Percentiles rank a stretch among this genome's conserved stretches.
Evolutionary conservation across 2,113 vertebrate species (phyloP).

Genomic region (Corythaeola cristata): DNA sequence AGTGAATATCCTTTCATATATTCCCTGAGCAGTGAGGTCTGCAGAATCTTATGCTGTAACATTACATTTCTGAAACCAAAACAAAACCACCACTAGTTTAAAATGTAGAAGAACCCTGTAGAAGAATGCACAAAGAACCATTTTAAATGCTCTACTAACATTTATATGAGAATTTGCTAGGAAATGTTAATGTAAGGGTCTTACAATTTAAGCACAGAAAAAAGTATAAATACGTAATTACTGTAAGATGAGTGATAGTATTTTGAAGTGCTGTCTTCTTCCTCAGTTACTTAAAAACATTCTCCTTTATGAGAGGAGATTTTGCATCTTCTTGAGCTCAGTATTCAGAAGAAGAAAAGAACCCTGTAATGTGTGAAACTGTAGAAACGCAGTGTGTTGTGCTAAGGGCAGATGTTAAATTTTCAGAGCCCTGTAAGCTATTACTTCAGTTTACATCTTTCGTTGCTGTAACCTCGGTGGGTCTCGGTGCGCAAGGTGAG

Average conservation of each 20-base stretch:
- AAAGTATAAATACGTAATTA: background rate
- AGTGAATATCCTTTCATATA: background rate
- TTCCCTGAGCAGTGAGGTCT: background rate
- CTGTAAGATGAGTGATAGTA: background rate
- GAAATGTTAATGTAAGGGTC: background rate
- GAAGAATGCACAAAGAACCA: background rate
- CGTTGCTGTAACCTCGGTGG: background rate
- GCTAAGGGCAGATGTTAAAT: background rate
- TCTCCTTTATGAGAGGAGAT: background rate
- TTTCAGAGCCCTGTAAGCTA: background rate
- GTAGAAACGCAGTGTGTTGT: background rate
- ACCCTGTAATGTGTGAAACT: background rate
- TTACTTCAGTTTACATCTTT: background rate
- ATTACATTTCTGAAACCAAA: background rate
- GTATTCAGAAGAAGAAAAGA: background rate
- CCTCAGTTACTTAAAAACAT: background rate
- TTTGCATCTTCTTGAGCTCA: background rate
- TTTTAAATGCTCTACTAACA: background rate
- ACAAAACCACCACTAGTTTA: background rate
- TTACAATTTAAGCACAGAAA: background rate
- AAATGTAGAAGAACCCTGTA: background rate
- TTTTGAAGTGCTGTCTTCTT: background rate
- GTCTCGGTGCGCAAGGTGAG: background rate
- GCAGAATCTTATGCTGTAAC: background rate
- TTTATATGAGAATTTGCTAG: background rate